phyloP scores from a whole-genome alignment of 2,888 invertebrate genomes.

The Eilema griseolum region DNA sequence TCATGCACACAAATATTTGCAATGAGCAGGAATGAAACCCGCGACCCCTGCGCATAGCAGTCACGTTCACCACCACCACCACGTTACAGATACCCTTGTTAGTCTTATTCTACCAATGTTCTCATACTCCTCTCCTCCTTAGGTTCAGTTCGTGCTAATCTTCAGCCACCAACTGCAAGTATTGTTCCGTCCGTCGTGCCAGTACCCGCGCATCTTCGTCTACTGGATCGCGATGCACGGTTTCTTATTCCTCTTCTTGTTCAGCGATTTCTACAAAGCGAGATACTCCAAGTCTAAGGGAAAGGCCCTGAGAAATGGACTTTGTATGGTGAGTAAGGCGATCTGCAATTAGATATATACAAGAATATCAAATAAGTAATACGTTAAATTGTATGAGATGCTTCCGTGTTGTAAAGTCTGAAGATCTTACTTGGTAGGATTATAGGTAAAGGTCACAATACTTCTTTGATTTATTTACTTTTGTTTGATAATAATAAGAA shows the following conservation, averaged over 20 bases:
- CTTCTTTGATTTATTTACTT: too few relatives aligned
- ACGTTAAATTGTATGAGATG: constrained; percentile 21
- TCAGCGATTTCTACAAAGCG: constrained; percentile 97
- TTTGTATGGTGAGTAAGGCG: constrained; percentile 90
- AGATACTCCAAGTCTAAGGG: constrained; percentile 88
- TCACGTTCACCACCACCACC: too few relatives aligned
- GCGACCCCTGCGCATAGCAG: too few relatives aligned
- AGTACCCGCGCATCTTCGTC: constrained; percentile 96
- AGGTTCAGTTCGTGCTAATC: constrained; percentile 97
- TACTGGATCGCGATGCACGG: constrained; percentile 98
- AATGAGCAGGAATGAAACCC: too few relatives aligned
- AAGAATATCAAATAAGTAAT: constrained; percentile 38
- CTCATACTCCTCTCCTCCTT: constrained; percentile 32
- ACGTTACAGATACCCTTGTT: not conserved
- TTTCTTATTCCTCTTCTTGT: constrained; percentile 96
- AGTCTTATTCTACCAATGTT: not conserved
- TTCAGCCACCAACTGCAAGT: constrained; percentile 97
- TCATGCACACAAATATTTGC: too few relatives aligned
- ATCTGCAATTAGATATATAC: constrained; percentile 17
- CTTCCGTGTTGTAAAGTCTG: not conserved
- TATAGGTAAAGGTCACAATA: too few relatives aligned
- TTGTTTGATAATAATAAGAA: too few relatives aligned
- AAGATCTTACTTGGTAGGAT: too few relatives aligned
- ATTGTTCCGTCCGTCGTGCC: constrained; percentile 95
- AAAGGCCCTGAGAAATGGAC: constrained; percentile 71